These are phyloP conservation scores for Hemibagrus wyckioides DNA, from an alignment of 2,113 vertebrate genomes.

Conservation along the genomic window DNA sequence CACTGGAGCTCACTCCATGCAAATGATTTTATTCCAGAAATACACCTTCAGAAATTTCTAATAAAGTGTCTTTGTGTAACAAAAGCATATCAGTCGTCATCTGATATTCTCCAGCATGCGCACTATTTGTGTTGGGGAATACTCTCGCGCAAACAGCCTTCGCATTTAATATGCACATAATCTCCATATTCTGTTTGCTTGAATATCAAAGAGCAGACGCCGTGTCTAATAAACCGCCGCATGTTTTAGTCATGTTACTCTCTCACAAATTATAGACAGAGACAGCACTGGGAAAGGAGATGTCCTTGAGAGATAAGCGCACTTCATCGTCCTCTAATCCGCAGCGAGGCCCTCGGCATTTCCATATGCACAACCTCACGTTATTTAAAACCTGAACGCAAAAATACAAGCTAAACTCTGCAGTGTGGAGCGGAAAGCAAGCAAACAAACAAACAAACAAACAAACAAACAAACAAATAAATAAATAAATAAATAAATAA, in stretches of 20 bases:
- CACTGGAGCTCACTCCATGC: neutral
- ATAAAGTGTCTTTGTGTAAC: neutral
- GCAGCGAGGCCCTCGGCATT: neutral
- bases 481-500: no score
- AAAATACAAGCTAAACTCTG: neutral
- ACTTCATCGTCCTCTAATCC: constrained; percentile 19
- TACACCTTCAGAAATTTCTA: neutral
- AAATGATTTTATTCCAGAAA: neutral
- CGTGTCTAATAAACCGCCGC: constrained; percentile 21
- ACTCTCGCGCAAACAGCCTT: neutral
- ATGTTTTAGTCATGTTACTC: constrained; percentile 30
- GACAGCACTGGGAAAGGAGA: neutral
- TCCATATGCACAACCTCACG: neutral
- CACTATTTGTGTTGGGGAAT: neutral
- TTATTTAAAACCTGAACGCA: neutral
- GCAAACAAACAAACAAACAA: no score
- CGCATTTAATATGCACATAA: constrained; percentile 25
- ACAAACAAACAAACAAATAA: no score
- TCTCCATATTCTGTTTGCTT: constrained; percentile 15
- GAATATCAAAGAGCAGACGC: constrained; percentile 21
- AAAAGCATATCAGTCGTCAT: neutral
- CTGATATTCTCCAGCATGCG: neutral
- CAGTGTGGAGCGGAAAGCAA: neutral
- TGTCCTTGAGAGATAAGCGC: constrained; percentile 26
- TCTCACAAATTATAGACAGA: neutral